Evolutionary conservation across 1,140 invertebrate species (phyloP).

Genomic region (Zaprionus lachaisei): DNA sequence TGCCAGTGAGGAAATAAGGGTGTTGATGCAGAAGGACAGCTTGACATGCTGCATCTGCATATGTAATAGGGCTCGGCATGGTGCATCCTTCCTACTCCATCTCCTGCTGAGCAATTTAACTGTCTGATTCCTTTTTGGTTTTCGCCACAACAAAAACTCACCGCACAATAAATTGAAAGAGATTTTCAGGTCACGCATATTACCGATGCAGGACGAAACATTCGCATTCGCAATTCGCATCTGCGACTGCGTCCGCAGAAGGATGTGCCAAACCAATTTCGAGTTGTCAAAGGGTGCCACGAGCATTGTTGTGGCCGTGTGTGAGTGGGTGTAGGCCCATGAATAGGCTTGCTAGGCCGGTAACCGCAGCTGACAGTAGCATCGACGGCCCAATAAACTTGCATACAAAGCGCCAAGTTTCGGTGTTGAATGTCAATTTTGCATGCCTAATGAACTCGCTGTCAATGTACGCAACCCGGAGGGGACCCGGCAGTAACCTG

Average conservation of each 20-base stretch:
- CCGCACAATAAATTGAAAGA: constrained; percentile 11
- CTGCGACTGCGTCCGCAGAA: constrained; percentile 5
- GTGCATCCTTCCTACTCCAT: neutral
- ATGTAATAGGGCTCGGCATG: constrained; percentile 6
- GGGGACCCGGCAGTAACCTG: neutral
- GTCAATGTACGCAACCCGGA: constrained; percentile 11
- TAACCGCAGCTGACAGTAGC: constrained; percentile 51
- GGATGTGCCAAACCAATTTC: constrained; percentile 7
- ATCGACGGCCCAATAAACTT: constrained; percentile 72
- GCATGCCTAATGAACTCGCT: constrained; percentile 67
- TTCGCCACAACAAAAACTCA: neutral
- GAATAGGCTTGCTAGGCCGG: neutral
- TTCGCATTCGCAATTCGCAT: constrained; percentile 2
- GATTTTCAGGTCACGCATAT: constrained; percentile 1
- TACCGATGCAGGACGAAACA: neutral
- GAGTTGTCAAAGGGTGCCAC: constrained; percentile 8
- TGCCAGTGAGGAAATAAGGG: neutral
- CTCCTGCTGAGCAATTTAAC: constrained; percentile 13
- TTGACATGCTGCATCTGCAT: constrained; percentile 16
- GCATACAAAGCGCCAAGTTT: constrained; percentile 71
- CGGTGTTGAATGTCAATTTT: constrained; percentile 74
- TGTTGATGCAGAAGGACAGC: neutral
- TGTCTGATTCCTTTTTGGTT: constrained; percentile 3
- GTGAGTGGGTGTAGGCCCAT: constrained; percentile 2
- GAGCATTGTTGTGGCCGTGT: constrained; percentile 10